A percentile compares a stretch with the other conserved stretches of the same genome.
Conservation (phyloP, 2,888 invertebrate genomes). For the Xestia c-nigrum region DNA sequence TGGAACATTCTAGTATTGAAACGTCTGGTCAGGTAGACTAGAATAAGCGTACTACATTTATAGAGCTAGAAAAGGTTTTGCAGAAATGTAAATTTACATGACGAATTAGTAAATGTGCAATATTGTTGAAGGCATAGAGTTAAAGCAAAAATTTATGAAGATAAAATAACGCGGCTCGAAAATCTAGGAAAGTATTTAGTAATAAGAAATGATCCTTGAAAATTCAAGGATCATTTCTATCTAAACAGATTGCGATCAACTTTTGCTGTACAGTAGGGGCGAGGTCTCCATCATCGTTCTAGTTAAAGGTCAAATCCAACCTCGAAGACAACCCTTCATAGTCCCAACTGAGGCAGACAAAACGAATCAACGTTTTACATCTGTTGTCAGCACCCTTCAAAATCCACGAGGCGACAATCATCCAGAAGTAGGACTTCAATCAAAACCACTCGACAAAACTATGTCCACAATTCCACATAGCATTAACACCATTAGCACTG, state of each 20-base stretch:
- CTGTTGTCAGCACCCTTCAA: not conserved
- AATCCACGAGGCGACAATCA: conserved; percentile 5
- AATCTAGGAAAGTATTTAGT: not conserved
- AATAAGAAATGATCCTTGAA: not conserved
- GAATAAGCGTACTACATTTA: conserved; percentile 9
- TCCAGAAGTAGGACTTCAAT: conserved; percentile 30
- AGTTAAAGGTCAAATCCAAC: not conserved
- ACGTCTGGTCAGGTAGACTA: conserved; percentile 10
- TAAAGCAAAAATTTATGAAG: not conserved
- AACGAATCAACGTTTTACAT: conserved; percentile 6
- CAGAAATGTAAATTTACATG: not conserved
- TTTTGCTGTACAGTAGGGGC: not conserved
- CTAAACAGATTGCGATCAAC: not conserved
- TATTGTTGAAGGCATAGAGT: not conserved
- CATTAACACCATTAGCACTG: conserved; percentile 50
- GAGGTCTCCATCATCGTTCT: not conserved
- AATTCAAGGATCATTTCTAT: not conserved
- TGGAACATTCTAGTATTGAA: conserved; percentile 34
- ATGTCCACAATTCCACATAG: conserved; percentile 11
- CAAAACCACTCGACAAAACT: conserved; percentile 12
- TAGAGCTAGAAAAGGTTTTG: not conserved
- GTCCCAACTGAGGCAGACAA: not conserved
- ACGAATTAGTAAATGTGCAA: not conserved
- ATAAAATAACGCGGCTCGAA: not conserved
- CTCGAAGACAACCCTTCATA: not conserved